Percentiles rank a stretch among this genome's conserved stretches.
Conservation (phyloP, 2,113 vertebrate genomes). For the Gallinago paraguaiae region DNA sequence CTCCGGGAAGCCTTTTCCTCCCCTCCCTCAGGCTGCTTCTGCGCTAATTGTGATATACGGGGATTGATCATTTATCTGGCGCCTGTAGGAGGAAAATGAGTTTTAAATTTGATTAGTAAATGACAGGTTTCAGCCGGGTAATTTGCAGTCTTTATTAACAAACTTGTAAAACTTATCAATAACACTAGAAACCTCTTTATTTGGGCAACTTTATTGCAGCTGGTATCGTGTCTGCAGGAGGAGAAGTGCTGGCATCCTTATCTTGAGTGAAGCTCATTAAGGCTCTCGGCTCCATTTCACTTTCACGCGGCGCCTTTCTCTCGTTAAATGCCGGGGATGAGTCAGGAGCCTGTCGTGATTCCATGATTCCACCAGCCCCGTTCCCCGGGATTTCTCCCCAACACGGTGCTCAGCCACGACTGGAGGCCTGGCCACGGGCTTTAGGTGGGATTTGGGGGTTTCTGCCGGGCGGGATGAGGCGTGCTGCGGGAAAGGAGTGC, state of each 20-base stretch:
- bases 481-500: background rate
- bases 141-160: slow-evolving; percentile 69
- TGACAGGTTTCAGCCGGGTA: slow-evolving; percentile 66
- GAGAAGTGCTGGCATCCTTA: background rate
- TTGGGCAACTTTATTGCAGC: background rate
- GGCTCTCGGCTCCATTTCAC: background rate
- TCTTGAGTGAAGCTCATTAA: background rate
- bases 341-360: slow-evolving; percentile 37
- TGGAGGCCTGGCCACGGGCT: background rate
- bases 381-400: background rate
- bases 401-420: background rate
- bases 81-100: slow-evolving; percentile 63
- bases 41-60: slow-evolving; percentile 28
- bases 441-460: slow-evolving; percentile 12
- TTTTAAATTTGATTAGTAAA: slow-evolving; percentile 70
- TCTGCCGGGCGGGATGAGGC: background rate
- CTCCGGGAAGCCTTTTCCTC: fast-evolving
- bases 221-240: background rate
- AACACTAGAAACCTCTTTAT: background rate
- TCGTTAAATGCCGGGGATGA: background rate
- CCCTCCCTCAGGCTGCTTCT: background rate
- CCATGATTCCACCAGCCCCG: background rate
- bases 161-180: slow-evolving; percentile 59
- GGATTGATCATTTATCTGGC: slow-evolving; percentile 69
- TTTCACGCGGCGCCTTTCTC: background rate